Evolutionary conservation across 2,113 vertebrate species (phyloP).

Genomic region (Syngnathus scovelli): DNA sequence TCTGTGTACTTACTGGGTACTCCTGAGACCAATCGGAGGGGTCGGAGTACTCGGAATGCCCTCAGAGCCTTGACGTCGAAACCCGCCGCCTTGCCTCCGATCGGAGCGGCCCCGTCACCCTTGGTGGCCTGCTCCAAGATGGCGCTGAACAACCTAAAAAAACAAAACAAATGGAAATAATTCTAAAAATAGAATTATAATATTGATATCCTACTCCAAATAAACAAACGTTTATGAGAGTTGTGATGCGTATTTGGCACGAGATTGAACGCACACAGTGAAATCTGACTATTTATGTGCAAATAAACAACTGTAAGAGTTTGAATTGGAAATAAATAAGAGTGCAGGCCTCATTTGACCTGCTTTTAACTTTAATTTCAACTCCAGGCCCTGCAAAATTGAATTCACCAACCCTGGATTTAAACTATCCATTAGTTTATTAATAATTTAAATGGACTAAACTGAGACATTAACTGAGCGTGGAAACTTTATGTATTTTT

Average conservation of each 20-base stretch:
- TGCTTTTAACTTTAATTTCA: not conserved
- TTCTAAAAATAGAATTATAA: not conserved
- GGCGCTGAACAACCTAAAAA: constrained; percentile 91
- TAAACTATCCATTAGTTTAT: not conserved
- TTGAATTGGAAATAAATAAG: not conserved
- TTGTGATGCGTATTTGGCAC: not conserved
- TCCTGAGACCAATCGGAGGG: constrained; percentile 92
- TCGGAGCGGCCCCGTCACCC: constrained; percentile 87
- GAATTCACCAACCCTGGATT: not conserved
- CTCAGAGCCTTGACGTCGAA: constrained; percentile 97
- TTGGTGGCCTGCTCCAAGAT: constrained; percentile 99
- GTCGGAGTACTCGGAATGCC: constrained; percentile 92
- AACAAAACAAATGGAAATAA: constrained; percentile 20
- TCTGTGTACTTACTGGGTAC: constrained; percentile 88
- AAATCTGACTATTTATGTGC: not conserved
- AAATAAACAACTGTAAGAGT: not conserved
- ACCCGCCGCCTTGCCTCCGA: constrained; percentile 93
- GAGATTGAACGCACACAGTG: not conserved
- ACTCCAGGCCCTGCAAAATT: not conserved
- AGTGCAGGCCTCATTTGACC: not conserved
- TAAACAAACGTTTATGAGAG: not conserved
- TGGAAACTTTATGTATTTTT: not conserved
- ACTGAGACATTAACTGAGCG: not conserved
- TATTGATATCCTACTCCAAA: not conserved
- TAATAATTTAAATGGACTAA: not conserved